These are phyloP conservation scores for Meloidogyne exigua DNA, from an alignment of 1,140 invertebrate genomes.

Conservation along the genomic window DNA sequence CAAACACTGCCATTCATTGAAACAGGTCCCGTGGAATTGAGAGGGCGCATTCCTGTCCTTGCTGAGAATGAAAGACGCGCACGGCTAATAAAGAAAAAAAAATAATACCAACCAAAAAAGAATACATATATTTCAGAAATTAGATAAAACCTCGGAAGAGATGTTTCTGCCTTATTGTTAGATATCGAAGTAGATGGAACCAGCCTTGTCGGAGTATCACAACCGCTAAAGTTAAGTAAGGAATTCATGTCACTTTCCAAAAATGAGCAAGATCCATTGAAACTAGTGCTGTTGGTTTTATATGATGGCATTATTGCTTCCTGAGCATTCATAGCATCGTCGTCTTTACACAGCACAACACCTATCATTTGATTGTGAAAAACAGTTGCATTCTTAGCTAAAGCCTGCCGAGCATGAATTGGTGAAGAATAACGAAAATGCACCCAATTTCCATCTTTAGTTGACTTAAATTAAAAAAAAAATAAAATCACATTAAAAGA, in stretches of 20 bases:
- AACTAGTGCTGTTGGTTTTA: not conserved
- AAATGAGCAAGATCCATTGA: constrained; percentile 17
- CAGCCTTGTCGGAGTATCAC: constrained; percentile 11
- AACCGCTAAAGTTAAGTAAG: not conserved
- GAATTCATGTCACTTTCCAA: constrained; percentile 23
- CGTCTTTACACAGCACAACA: constrained; percentile 42
- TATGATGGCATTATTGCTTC: constrained; percentile 9
- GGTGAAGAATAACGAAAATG: constrained; percentile 47
- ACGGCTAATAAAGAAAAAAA: constrained; percentile 25
- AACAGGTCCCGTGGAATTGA: constrained; percentile 29
- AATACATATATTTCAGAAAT: not conserved
- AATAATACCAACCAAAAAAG: not conserved
- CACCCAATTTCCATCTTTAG: constrained; percentile 43
- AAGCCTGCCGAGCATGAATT: constrained; percentile 44
- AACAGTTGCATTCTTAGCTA: constrained; percentile 36
- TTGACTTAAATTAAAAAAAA: constrained; percentile 30
- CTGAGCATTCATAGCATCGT: constrained; percentile 13
- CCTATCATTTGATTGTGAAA: constrained; percentile 39
- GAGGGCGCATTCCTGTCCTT: constrained; percentile 44
- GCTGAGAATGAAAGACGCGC: constrained; percentile 39
- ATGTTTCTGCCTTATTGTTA: not conserved
- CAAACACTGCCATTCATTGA: constrained; percentile 34
- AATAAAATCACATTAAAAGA: constrained; percentile 7
- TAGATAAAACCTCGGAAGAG: constrained; percentile 21
- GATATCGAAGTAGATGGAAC: constrained; percentile 25